Evolutionary conservation across 2,888 invertebrate species (phyloP), one percentile per base, ranked within the genome.

Genomic region (Euplagia quadripunctaria): DNA sequence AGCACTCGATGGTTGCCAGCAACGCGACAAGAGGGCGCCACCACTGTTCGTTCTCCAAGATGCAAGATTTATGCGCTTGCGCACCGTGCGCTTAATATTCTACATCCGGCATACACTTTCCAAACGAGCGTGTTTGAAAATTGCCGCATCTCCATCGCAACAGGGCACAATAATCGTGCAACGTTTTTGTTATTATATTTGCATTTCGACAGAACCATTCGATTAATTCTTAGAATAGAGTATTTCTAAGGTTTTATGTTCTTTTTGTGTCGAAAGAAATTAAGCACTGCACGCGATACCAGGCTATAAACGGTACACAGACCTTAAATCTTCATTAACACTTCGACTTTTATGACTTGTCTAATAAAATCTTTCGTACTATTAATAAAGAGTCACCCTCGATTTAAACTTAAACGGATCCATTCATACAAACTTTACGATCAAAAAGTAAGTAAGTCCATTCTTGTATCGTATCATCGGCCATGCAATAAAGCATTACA

Each of bases 41-140:
- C 86, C 82, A 87, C 83, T 75, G 83, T 77, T 75, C 76, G 43
- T 61, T 49, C 79, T 83, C 85, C 82, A 84, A 85, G 82, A 85
- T 82, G 85, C 77, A 81, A 89, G 90, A 90, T 91, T 90, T 90
- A 91, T 91, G 90, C 89, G 87, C 85, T 82, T 83, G 88, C 85
- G 83, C 85, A 81, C 87, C 87, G 87, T 85, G 85, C 84, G 84
- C 86, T 85, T 88, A 90, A 90, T 90, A 88, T 88, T 87, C 85
- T 79, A 86, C 90, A 90, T 92, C 92, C 92, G 91, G 88, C 87
- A 87, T 86, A 85, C 87, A 88, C 91, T 92, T 91, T 93, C 91
- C 87, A 89, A 87, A 86, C 85, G 85, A 86, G 82, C 85, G 85
- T 87, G 90, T 91, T 91, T 90, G 88, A 89, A 87, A 88, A 88